Evolutionary conservation across 1,140 invertebrate species (phyloP).

Genomic region (Micrasema longulum): DNA sequence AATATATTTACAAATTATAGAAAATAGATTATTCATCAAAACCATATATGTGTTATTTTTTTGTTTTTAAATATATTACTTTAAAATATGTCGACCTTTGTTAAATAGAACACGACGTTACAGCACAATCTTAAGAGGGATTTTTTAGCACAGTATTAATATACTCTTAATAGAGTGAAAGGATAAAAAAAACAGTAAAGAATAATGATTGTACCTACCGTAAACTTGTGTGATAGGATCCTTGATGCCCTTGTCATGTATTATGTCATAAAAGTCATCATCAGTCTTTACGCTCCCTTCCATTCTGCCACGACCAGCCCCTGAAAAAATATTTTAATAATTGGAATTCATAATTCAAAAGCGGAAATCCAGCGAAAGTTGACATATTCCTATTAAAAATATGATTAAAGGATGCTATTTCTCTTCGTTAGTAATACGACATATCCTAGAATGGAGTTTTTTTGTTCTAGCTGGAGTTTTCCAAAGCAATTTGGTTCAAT

Average conservation of each 20-base stretch:
- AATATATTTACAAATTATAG: too few species aligned
- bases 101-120: too few species aligned
- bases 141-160: too few species aligned
- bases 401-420: constrained; percentile 19
- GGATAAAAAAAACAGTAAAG: too few species aligned
- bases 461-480: background rate
- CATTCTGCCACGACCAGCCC: constrained; percentile 1
- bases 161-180: too few species aligned
- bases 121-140: too few species aligned
- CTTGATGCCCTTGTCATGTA: constrained; percentile 15
- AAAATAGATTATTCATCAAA: too few species aligned
- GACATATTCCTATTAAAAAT: constrained; percentile 19
- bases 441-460: background rate
- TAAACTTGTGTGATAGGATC: constrained; percentile 10
- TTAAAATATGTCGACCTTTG: too few species aligned
- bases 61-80: too few species aligned
- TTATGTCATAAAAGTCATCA: constrained; percentile 18
- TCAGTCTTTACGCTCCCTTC: constrained; percentile 10
- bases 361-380: background rate
- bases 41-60: too few species aligned
- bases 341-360: constrained; percentile 14
- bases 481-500: too few species aligned
- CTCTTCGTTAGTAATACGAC: background rate
- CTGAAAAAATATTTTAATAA: constrained; percentile 5
- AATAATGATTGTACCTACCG: constrained; percentile 15